Percentiles rank a stretch among this genome's conserved stretches.
These are phyloP conservation scores for Colostygia pectinataria DNA, from an alignment of 2,888 invertebrate genomes.

Conservation along the genomic window DNA sequence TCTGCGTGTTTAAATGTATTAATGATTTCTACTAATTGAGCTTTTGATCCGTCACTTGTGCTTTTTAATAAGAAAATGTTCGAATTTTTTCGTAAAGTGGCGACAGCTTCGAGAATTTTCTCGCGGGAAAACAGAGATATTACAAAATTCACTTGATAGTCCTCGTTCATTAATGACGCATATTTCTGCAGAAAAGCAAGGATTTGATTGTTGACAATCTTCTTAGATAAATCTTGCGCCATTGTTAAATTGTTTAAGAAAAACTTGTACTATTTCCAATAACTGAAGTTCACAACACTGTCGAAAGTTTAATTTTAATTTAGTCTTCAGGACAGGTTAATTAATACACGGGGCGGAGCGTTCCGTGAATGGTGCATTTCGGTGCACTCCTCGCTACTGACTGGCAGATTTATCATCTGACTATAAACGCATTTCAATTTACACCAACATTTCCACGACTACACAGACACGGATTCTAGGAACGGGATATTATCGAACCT, in stretches of 20 bases:
- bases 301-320: no score
- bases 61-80: neutral
- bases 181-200: neutral
- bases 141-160: neutral
- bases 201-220: neutral
- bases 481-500: no score
- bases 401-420: no score
- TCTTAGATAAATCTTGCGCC: neutral
- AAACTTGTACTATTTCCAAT: no score
- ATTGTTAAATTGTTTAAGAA: neutral
- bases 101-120: neutral
- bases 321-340: no score
- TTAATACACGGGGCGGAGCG: no score
- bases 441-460: no score
- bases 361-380: no score
- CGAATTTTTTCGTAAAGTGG: neutral
- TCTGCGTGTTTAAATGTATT: neutral
- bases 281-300: no score
- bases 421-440: no score
- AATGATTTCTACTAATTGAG: neutral
- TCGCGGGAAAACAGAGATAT: neutral
- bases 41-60: neutral
- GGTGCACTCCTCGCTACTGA: no score
- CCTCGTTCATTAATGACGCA: neutral
- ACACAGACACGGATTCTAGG: no score